phyloP scores from a whole-genome alignment of 2,113 vertebrate genomes.

The Melanostigma gelatinosum region DNA sequence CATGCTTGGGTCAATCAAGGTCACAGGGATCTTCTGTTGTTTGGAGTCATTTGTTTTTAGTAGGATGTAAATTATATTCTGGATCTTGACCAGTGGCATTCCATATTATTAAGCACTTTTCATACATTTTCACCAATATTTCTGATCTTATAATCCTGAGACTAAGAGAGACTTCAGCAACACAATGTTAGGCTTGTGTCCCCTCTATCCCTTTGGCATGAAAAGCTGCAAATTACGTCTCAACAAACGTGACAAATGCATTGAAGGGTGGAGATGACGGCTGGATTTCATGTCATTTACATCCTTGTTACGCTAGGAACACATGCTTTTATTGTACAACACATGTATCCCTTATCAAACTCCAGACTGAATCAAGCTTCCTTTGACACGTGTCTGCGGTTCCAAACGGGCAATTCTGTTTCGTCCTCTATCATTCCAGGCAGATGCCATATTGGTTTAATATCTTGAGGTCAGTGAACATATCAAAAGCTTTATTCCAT shows the following conservation, averaged over 20 bases:
- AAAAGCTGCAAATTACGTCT: constrained; percentile 62
- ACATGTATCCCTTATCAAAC: neutral
- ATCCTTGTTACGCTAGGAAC: neutral
- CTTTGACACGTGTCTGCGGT: constrained; percentile 8
- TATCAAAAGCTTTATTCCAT: constrained; percentile 13
- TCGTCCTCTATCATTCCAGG: constrained; percentile 14
- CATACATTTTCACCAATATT: constrained; percentile 49
- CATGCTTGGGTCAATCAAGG: neutral
- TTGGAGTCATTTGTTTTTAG: neutral
- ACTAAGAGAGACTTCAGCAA: constrained; percentile 24
- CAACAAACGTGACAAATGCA: constrained; percentile 39
- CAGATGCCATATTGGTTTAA: constrained; percentile 27
- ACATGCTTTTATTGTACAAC: neutral
- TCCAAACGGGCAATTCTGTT: constrained; percentile 21
- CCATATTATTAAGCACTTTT: constrained; percentile 22
- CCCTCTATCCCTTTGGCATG: constrained; percentile 36
- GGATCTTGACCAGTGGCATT: neutral
- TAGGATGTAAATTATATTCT: neutral
- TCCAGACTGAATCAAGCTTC: neutral
- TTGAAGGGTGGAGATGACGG: constrained; percentile 8
- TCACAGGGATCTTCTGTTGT: neutral
- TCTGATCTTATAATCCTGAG: constrained; percentile 67
- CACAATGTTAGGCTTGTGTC: constrained; percentile 69
- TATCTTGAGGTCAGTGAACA: constrained; percentile 28
- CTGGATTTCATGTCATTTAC: constrained; percentile 21